phyloP scores from a whole-genome alignment of 2,797 vertebrate species.

The Premnoplex brunnescens region DNA sequence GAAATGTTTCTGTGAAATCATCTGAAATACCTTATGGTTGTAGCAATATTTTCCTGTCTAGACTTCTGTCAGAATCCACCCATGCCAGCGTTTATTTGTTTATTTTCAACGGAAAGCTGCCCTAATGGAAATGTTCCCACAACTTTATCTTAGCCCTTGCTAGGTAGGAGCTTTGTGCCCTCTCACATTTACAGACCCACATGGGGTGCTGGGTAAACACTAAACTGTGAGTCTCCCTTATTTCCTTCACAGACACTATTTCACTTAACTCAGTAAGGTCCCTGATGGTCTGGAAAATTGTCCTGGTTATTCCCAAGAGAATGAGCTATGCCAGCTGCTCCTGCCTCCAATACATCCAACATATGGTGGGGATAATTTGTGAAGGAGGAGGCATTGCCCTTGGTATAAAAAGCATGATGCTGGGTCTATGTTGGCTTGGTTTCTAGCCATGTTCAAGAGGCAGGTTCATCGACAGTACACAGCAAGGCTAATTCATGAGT shows the following conservation, averaged over 20 bases:
- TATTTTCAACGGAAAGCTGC: conserved; percentile 8
- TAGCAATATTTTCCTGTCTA: conserved; percentile 55
- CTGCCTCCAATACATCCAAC: background rate
- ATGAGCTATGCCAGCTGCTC: background rate
- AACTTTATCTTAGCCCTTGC: background rate
- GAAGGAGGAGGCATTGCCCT: background rate
- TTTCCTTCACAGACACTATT: background rate
- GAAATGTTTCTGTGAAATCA: background rate
- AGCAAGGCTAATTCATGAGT: background rate
- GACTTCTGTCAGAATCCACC: conserved; percentile 32
- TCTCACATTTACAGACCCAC: background rate
- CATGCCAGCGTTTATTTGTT: conserved; percentile 15
- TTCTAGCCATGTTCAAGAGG: background rate
- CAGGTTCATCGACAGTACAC: background rate
- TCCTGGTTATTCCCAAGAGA: background rate
- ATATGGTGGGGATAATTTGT: accelerated
- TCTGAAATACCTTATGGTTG: background rate
- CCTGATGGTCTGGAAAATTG: background rate
- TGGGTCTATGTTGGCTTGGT: background rate
- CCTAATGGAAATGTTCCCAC: background rate
- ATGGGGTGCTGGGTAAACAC: background rate
- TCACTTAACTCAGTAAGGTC: background rate
- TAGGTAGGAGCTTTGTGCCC: background rate
- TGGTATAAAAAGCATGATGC: background rate
- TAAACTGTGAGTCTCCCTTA: background rate